A percentile compares a stretch with the other conserved stretches of the same genome.
phyloP scores from a whole-genome alignment of 2,113 vertebrate species.

The Halichoeres trimaculatus region DNA sequence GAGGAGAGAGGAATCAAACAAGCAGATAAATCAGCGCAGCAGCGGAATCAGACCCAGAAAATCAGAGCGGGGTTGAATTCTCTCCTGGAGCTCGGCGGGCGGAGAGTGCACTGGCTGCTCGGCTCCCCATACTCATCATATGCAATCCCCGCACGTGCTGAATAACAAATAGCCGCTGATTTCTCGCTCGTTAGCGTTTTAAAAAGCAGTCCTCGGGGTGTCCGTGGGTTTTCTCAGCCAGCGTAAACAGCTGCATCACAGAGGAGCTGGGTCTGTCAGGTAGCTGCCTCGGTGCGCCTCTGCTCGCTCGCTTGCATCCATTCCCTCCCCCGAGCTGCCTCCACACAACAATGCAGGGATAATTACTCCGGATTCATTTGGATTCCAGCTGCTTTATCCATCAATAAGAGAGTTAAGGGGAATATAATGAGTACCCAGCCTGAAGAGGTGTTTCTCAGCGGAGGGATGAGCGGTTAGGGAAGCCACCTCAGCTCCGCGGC shows the following conservation, averaged over 20 bases:
- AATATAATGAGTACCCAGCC: not conserved
- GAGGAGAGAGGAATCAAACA: slow-evolving; percentile 11
- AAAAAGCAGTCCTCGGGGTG: slow-evolving; percentile 28
- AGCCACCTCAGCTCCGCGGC: slow-evolving; percentile 33
- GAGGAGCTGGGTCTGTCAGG: slow-evolving; percentile 55
- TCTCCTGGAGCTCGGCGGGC: not conserved
- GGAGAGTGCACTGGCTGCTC: slow-evolving; percentile 35
- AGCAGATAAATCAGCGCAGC: slow-evolving; percentile 10
- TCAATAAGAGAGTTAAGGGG: not conserved
- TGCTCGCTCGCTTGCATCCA: slow-evolving; percentile 55
- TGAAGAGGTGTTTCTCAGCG: not conserved
- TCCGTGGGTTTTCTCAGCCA: slow-evolving; percentile 32
- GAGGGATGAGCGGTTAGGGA: not conserved
- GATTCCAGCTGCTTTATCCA: slow-evolving; percentile 12
- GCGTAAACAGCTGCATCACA: slow-evolving; percentile 69
- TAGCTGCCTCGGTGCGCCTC: slow-evolving; percentile 61
- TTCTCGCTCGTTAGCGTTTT: slow-evolving; percentile 31
- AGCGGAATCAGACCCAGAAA: slow-evolving; percentile 12
- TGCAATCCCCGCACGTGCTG: slow-evolving; percentile 56
- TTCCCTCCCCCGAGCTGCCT: slow-evolving; percentile 52
- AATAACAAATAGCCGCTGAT: slow-evolving; percentile 42
- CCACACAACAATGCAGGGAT: slow-evolving; percentile 65
- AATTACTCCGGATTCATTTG: slow-evolving; percentile 25
- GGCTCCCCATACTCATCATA: slow-evolving; percentile 32
- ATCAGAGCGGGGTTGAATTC: slow-evolving; percentile 21